phyloP scores from a whole-genome alignment of 2,888 invertebrate genomes.

The Drosophila neotestacea region DNA sequence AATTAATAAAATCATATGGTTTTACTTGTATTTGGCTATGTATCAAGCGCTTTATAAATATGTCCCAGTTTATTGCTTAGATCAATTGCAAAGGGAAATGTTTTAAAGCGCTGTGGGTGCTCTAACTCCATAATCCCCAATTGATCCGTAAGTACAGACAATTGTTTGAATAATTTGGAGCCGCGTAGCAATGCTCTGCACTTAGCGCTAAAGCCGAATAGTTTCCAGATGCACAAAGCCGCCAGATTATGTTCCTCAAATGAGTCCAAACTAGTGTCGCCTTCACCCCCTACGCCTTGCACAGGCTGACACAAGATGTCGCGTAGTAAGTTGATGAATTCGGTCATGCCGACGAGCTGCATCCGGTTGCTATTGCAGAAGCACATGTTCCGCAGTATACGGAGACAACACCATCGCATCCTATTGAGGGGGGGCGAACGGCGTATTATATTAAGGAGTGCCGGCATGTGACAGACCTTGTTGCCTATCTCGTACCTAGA shows the following conservation, averaged over 20 bases:
- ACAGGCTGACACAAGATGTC: slow-evolving; percentile 64
- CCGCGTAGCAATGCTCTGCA: slow-evolving; percentile 79
- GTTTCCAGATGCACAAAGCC: slow-evolving; percentile 80
- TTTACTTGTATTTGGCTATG: background rate
- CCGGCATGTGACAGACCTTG: slow-evolving; percentile 70
- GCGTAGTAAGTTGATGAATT: slow-evolving; percentile 69
- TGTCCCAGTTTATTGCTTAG: slow-evolving; percentile 26
- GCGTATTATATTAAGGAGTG: slow-evolving; percentile 71
- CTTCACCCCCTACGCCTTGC: background rate
- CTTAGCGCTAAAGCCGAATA: slow-evolving; percentile 82
- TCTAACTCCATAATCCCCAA: slow-evolving; percentile 44
- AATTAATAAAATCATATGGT: background rate
- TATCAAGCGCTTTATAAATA: slow-evolving; percentile 35
- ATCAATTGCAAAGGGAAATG: slow-evolving; percentile 41
- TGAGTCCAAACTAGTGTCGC: slow-evolving; percentile 26
- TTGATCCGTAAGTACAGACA: slow-evolving; percentile 65
- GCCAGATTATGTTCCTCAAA: slow-evolving; percentile 80
- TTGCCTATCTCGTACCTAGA: slow-evolving; percentile 83
- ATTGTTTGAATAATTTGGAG: slow-evolving; percentile 75
- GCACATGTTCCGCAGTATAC: slow-evolving; percentile 84
- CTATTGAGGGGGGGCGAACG: slow-evolving; percentile 50
- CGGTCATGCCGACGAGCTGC: slow-evolving; percentile 70
- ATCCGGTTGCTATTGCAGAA: slow-evolving; percentile 80
- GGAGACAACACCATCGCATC: slow-evolving; percentile 72
- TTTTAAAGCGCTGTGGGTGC: slow-evolving; percentile 30